Conservation (phyloP, 37 sponge, comb jelly and placozoan species). For the Theonella swinhoei region DNA sequence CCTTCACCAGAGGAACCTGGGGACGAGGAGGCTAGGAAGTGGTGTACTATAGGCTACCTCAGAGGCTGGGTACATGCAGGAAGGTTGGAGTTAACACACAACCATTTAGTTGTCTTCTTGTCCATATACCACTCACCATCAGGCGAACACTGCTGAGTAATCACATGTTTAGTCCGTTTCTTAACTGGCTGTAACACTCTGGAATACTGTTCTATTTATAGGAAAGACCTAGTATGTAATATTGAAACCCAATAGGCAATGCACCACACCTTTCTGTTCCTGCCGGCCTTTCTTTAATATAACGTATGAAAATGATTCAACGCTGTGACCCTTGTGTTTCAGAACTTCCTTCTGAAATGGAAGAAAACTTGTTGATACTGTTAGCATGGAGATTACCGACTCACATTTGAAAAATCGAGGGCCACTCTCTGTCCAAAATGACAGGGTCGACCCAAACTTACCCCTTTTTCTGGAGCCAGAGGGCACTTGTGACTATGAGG, state of each 20-base stretch:
- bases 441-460: conserved; percentile 29
- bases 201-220: background rate
- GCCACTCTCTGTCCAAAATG: conserved; percentile 83
- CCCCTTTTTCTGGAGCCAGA: background rate
- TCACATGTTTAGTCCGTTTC: conserved; percentile 75
- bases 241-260: background rate
- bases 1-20: background rate
- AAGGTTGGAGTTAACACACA: background rate
- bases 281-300: conserved; percentile 67
- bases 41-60: too few relatives aligned
- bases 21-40: background rate
- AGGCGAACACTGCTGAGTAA: conserved; percentile 70
- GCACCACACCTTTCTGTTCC: background rate
- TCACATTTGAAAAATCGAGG: conserved; percentile 70
- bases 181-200: conserved; percentile 49
- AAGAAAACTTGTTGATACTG: background rate
- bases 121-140: conserved; percentile 43
- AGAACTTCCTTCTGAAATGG: conserved; percentile 4
- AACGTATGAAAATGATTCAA: conserved; percentile 78
- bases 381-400: background rate
- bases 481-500: conserved; percentile 85
- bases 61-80: background rate
- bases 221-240: background rate
- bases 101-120: background rate
- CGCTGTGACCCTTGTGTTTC: conserved; percentile 46